Conservation (phyloP, 2,113 vertebrate genomes). For the Hemiscyllium ocellatum region DNA sequence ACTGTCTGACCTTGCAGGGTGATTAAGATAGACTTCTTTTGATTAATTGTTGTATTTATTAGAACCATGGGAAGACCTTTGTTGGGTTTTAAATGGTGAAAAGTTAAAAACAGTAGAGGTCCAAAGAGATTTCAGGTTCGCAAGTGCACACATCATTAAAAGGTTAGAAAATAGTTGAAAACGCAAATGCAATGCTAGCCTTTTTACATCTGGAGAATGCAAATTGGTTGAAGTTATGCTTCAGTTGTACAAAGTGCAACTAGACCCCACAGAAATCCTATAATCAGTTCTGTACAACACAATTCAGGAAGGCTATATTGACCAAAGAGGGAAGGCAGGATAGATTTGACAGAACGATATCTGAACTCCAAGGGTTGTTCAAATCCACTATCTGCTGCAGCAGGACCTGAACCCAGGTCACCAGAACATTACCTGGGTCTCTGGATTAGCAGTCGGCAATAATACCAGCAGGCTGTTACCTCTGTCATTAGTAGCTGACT, state of each 20-base stretch:
- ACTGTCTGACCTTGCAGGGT: neutral
- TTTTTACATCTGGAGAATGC: neutral
- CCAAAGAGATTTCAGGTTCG: neutral
- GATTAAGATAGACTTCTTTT: neutral
- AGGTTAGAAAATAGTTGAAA: neutral
- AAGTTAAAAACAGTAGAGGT: neutral
- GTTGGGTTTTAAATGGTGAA: neutral
- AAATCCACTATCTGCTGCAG: too few relatives aligned
- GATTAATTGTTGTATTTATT: neutral
- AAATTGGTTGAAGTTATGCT: neutral
- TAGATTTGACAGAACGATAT: neutral
- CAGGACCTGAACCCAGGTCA: too few relatives aligned
- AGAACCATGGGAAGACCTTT: neutral
- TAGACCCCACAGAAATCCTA: neutral
- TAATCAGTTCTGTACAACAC: neutral
- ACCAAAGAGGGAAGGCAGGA: neutral
- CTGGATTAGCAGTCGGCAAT: too few relatives aligned
- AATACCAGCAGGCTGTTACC: too few relatives aligned
- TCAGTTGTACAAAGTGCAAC: neutral
- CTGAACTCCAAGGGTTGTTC: neutral
- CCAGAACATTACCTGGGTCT: too few relatives aligned
- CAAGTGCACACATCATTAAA: neutral
- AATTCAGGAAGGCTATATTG: neutral
- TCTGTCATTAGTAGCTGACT: too few relatives aligned
- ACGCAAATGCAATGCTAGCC: too few relatives aligned